phyloP scores from a whole-genome alignment of 2,113 vertebrate species.

The Coracopsis vasa region DNA sequence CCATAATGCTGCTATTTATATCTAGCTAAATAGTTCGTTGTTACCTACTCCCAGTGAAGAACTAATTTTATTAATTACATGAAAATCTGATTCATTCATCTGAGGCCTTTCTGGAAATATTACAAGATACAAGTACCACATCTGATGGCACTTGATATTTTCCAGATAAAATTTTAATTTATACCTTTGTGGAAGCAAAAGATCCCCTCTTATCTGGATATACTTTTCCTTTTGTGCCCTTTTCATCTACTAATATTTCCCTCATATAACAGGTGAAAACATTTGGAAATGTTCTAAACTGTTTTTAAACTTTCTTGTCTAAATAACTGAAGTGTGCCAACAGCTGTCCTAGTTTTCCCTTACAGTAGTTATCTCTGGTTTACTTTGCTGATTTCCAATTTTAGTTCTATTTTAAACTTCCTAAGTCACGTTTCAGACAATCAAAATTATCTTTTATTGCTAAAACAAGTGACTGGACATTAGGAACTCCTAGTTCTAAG shows the following conservation, averaged over 20 bases:
- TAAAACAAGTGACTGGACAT: not conserved
- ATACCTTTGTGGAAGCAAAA: not conserved
- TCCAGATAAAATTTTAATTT: not conserved
- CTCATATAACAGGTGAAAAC: not conserved
- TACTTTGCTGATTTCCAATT: not conserved
- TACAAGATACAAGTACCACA: not conserved
- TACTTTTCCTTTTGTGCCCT: not conserved
- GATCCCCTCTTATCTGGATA: not conserved
- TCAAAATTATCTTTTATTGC: not conserved
- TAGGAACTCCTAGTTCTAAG: not conserved
- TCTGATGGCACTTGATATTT: not conserved
- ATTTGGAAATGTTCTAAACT: not conserved
- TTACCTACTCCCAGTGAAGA: conserved; percentile 19
- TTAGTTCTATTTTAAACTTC: not conserved
- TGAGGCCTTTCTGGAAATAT: conserved; percentile 3
- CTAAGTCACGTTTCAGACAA: not conserved
- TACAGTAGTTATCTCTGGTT: not conserved
- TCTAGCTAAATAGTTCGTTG: not conserved
- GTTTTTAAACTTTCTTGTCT: not conserved
- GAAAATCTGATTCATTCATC: conserved; percentile 18
- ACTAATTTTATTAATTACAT: conserved; percentile 32
- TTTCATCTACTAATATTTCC: not conserved
- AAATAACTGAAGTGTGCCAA: not conserved
- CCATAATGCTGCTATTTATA: conserved; percentile 41
- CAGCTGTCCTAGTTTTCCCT: not conserved